Base-by-base conservation (phyloP, 2,797 vertebrate genomes). In the Enteromius argenteus region DNA sequence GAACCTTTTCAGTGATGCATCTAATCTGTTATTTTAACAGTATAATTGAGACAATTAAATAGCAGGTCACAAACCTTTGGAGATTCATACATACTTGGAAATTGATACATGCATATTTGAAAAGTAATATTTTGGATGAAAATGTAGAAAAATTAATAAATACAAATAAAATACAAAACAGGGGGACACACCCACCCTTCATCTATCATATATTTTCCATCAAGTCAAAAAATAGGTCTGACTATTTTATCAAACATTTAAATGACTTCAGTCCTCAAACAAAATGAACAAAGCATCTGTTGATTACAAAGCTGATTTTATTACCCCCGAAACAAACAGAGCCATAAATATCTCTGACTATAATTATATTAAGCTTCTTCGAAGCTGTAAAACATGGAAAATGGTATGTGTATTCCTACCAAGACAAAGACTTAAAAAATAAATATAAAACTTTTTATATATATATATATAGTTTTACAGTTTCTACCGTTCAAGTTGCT, bases 241-340 rank as follows among this genome's bases (percentile, higher is more conserved):
- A 27, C 39, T 4, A 44, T n/a, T 62, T 46, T 60, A 23, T 67
- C 19, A 39, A 8, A 19, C 23, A 51, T 32, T 44, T n/a, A 44
- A 42, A 74, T 56, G 21, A 27, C 58, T 79, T 74, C 17, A 62
- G 73, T 80, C 21, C 32, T 53, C 72, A 84, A 83, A 80, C 23
- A 74, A 72, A 44, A 11, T 11, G 10, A 74, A 73, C 53, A 85
- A 82, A 17, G n/a, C 14, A 9, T 23, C 32, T 58, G 15, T 76
- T 51, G 3, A 23, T 62, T 46, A 32, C 17, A 3, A 46, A 19
- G 62, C 21, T 46, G 37, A 82, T 44, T 42, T 56, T 73, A 83
- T 60, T 71, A 51, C 68, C 23, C n/a, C 13, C 23, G 44, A 37
- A 82, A 35, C 66, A 0, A 73, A 81, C 49, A 79, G 30, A 19